phyloP scores from a whole-genome alignment of 2,113 vertebrate genomes.

The Pachypanchax playfairii region DNA sequence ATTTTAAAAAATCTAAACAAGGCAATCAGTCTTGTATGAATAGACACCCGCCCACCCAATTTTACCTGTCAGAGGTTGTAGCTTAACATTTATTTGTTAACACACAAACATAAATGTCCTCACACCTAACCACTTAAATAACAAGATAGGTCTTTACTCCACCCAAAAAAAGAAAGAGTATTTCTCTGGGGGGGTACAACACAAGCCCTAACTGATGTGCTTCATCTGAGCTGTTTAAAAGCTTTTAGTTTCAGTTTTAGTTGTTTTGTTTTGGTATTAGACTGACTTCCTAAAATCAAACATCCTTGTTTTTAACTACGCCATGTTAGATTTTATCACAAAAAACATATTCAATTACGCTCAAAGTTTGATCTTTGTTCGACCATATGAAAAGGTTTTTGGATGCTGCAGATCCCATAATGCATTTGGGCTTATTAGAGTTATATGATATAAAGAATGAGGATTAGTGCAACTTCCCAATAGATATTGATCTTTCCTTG shows the following conservation, averaged over 20 bases:
- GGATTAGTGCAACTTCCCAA: slow-evolving; percentile 7
- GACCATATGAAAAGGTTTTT: not conserved
- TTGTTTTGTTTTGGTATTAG: not conserved
- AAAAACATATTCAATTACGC: not conserved
- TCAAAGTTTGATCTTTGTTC: not conserved
- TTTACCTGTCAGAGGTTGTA: too few species aligned
- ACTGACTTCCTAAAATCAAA: too few species aligned
- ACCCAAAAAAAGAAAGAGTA: too few species aligned
- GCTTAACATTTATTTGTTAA: too few species aligned
- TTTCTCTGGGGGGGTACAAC: not conserved
- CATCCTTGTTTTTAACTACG: too few species aligned
- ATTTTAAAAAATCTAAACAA: too few species aligned
- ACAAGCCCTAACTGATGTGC: not conserved
- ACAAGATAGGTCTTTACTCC: too few species aligned
- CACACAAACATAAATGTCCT: too few species aligned
- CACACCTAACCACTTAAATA: too few species aligned
- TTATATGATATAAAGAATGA: slow-evolving; percentile 20
- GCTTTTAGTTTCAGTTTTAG: not conserved
- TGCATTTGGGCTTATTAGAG: slow-evolving; percentile 38
- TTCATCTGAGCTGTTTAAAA: not conserved
- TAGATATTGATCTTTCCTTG: slow-evolving; percentile 64
- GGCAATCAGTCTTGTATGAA: too few species aligned
- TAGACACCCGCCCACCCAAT: too few species aligned
- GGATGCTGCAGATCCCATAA: slow-evolving; percentile 46
- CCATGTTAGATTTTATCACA: not conserved